Evolutionary conservation across 2,888 invertebrate species (phyloP), one percentile per base, ranked within the genome.

Genomic region (Nemapogon koenigi): DNA sequence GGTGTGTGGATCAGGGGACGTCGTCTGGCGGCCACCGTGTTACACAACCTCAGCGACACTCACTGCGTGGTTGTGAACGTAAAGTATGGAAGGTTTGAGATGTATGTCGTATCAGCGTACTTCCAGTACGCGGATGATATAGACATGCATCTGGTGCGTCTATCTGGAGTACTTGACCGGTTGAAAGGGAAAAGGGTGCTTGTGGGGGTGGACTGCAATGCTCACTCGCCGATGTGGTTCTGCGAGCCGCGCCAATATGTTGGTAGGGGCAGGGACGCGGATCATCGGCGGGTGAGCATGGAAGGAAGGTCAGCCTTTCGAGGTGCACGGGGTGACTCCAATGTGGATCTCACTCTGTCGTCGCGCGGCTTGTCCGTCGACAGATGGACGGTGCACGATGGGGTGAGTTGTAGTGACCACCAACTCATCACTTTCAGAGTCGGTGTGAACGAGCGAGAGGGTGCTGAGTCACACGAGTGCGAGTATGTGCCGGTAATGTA

Each of bases 91-190:
- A 2, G 10, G 16, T 13, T 18, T 35, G 33, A 39, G 3, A 13
- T 42, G 2, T 43, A 47, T 39, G 16, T 43, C 3, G 41, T 47
- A 2, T 49, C 48, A 2, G 47, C 41, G 6, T 50, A 49, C 29
- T 51, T 41, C 15, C 43, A 49, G 35, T 49, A 47, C 33, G 35
- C 38, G 18, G 29, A 49, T n/a, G 37, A 43, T n/a, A 45, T 46
- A 3, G 27, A 33, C 6, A 11, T 2, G 0, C 47, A 51, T 35
- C 27, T 50, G 2, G 19, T 1, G 4, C 2, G 35, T 1, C 16
- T 41, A 28, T 2, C 32, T 11, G 17, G 8, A n/a, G 37, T 25
- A 2, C 15, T 27, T 1, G 36, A 35, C 16, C n/a, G 19, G 19
- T n/a, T 38, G 11, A 25, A 33, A 33, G 40, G 31, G 11, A 4